Conservation (phyloP, 1,140 invertebrate species). For the Ptiloglossa arizonensis region DNA sequence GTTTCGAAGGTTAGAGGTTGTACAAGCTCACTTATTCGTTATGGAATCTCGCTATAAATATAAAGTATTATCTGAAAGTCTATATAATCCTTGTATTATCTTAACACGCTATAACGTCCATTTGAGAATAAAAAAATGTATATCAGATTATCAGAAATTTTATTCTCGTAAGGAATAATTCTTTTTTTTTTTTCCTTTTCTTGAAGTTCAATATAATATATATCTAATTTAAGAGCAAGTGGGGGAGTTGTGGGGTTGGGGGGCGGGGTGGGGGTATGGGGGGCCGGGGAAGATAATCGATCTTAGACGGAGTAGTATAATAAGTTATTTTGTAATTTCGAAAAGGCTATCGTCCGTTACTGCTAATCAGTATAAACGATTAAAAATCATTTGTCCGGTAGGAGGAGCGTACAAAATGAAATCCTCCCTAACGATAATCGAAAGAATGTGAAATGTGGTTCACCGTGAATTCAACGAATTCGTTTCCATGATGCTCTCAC, state of each 20-base stretch:
- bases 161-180: slow-evolving; percentile 49
- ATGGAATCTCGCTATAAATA: slow-evolving; percentile 59
- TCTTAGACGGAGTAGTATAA: slow-evolving; percentile 24
- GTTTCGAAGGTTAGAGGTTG: slow-evolving; percentile 39
- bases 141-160: slow-evolving; percentile 56
- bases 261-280: background rate
- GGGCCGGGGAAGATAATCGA: slow-evolving; percentile 3
- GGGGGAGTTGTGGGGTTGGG: background rate
- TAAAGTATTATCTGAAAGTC: slow-evolving; percentile 59
- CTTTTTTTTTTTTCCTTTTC: background rate
- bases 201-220: slow-evolving; percentile 49
- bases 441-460: slow-evolving; percentile 24
- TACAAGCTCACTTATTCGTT: slow-evolving; percentile 59
- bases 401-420: slow-evolving; percentile 45
- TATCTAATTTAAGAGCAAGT: slow-evolving; percentile 50
- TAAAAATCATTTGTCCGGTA: slow-evolving; percentile 45
- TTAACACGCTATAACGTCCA: slow-evolving; percentile 58
- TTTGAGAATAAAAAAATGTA: slow-evolving; percentile 62
- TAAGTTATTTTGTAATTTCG: slow-evolving; percentile 29
- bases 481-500: slow-evolving; percentile 33
- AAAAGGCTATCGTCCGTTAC: slow-evolving; percentile 48
- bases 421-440: slow-evolving; percentile 29
- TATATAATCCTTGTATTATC: slow-evolving; percentile 62
- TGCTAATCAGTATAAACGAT: slow-evolving; percentile 57
- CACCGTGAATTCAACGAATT: background rate